A percentile compares a stretch with the other conserved stretches of the same genome.
These are phyloP conservation scores for Villa cingulata DNA, from an alignment of 2,888 invertebrate species.

Conservation along the genomic window DNA sequence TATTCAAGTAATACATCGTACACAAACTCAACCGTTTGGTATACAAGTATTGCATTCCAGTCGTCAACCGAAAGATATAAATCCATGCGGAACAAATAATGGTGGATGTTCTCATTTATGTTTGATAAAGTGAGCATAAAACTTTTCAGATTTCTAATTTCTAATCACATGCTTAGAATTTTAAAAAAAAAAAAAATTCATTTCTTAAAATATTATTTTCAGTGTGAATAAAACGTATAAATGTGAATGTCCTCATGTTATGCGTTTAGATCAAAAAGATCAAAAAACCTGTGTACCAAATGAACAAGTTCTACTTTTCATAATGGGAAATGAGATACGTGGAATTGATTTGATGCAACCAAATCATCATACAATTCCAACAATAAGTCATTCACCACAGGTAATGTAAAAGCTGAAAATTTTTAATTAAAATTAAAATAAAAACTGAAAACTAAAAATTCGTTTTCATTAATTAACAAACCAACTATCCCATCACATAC, in stretches of 20 bases:
- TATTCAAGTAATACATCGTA: slow-evolving; percentile 64
- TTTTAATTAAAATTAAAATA: no score
- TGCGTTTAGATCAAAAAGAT: slow-evolving; percentile 53
- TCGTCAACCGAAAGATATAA: slow-evolving; percentile 48
- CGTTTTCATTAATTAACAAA: no score
- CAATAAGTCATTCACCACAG: slow-evolving; percentile 46
- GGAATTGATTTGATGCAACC: slow-evolving; percentile 69
- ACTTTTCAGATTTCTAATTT: neutral
- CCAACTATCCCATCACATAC: no score
- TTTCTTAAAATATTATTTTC: no score
- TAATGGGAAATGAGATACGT: slow-evolving; percentile 61
- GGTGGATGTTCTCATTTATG: slow-evolving; percentile 74
- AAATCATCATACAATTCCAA: slow-evolving; percentile 65
- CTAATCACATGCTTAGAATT: neutral
- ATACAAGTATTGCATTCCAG: slow-evolving; percentile 69
- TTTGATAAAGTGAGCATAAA: slow-evolving; percentile 40
- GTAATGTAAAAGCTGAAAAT: slow-evolving; percentile 18
- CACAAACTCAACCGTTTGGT: slow-evolving; percentile 81
- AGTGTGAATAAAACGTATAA: slow-evolving; percentile 46
- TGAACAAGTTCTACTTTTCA: slow-evolving; percentile 65
- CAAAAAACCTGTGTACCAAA: slow-evolving; percentile 48
- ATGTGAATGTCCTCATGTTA: slow-evolving; percentile 80
- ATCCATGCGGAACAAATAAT: slow-evolving; percentile 56
- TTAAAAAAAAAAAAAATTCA: neutral
- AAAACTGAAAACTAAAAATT: no score